Conservation (phyloP, 2,113 vertebrate species). For the Bungarus multicinctus region DNA sequence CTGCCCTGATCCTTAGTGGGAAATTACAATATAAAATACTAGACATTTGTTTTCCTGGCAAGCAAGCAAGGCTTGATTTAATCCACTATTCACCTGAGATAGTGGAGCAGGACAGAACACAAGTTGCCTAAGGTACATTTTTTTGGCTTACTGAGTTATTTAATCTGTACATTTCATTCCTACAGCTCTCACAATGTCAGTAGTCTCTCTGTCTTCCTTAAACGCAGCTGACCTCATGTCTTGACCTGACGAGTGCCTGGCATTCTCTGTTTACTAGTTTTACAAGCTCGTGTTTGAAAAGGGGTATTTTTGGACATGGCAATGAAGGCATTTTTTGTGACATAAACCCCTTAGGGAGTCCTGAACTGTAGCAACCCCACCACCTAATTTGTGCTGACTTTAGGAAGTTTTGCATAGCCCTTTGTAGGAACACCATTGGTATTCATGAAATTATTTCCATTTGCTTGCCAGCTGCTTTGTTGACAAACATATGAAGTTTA, state of each 20-base stretch:
- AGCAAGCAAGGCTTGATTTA: background rate
- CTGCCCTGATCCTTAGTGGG: background rate
- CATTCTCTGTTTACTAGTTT: slow-evolving; percentile 16
- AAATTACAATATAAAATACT: background rate
- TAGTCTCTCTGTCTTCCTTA: slow-evolving; percentile 8
- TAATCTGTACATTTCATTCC: slow-evolving; percentile 27
- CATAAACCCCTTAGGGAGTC: background rate
- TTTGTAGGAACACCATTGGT: background rate
- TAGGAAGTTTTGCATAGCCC: background rate
- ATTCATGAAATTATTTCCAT: background rate
- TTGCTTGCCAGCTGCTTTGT: background rate
- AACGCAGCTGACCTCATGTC: background rate
- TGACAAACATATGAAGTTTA: background rate
- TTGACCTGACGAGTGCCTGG: slow-evolving; percentile 10
- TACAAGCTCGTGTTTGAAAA: slow-evolving; percentile 7
- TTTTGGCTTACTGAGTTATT: slow-evolving; percentile 9
- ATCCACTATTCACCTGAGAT: slow-evolving; percentile 19
- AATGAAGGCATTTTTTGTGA: background rate
- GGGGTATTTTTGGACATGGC: slow-evolving; percentile 11
- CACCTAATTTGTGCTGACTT: background rate
- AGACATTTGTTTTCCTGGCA: background rate
- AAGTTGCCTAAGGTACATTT: slow-evolving; percentile 18
- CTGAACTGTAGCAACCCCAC: background rate
- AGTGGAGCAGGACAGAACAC: slow-evolving; percentile 14
- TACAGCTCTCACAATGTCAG: background rate